phyloP scores from a whole-genome alignment of 1,140 invertebrate genomes.

The Venturia canescens region DNA sequence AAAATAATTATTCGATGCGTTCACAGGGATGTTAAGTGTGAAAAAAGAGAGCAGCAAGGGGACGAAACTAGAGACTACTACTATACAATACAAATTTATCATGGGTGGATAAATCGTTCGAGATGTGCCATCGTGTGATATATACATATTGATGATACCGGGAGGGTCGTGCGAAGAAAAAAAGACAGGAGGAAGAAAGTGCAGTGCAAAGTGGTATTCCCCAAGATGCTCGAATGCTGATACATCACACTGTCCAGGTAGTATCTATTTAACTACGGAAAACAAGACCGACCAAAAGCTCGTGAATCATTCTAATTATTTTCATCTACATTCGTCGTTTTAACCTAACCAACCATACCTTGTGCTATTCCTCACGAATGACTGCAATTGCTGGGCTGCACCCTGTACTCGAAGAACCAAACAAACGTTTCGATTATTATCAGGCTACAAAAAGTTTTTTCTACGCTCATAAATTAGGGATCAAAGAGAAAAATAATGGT shows the following conservation, averaged over 20 bases:
- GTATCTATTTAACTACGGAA: constrained; percentile 33
- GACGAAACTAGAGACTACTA: not conserved
- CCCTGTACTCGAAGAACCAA: constrained; percentile 69
- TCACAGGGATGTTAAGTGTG: too few species aligned
- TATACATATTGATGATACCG: constrained; percentile 11
- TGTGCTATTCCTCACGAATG: constrained; percentile 73
- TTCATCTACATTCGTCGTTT: not conserved
- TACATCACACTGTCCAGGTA: constrained; percentile 24
- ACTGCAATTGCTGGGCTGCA: constrained; percentile 75
- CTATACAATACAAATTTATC: not conserved
- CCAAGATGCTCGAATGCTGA: constrained; percentile 15
- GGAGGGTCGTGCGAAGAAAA: constrained; percentile 7
- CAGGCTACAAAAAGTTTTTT: not conserved
- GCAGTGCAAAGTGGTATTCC: constrained; percentile 14
- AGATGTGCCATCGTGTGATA: constrained; percentile 20
- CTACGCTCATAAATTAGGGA: constrained; percentile 9
- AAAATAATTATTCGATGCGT: too few species aligned
- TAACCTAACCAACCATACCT: constrained; percentile 58
- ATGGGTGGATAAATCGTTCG: not conserved
- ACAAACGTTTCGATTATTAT: constrained; percentile 1
- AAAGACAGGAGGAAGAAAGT: not conserved
- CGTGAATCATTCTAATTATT: not conserved
- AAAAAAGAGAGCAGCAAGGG: not conserved
- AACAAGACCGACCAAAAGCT: not conserved
- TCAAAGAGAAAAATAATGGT: not conserved